Evolutionary conservation across 2,113 vertebrate genomes (phyloP), one percentile per base, ranked within the genome.

Genomic region (Siniperca chuatsi): DNA sequence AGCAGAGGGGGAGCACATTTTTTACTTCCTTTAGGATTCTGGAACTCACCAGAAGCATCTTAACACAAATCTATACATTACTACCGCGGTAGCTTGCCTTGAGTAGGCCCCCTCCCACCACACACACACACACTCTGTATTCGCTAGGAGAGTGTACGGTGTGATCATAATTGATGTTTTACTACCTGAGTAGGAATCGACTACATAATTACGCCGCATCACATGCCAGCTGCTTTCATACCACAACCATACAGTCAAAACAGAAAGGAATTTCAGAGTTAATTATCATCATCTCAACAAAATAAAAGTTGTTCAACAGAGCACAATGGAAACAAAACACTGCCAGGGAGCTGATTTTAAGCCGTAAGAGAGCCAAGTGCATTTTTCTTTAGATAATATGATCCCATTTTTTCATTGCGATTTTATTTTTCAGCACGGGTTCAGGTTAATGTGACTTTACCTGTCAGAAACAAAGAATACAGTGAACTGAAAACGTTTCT

Each of bases 121-220:
- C 50, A 54, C 50, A 7, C 50, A 21, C 18, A 29, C 44, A 18
- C 42, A 15, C 6, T 20, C 60, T 23, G 42, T 23, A 78, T 54
- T 29, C 35, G 25, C 37, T 6, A 66, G 13, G 57, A 70, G 70
- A 60, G 62, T 33, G 15, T 61, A 60, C 42, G 48, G 44, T 62
- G 44, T 61, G 66, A 87, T 81, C 52, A 1, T 75, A 81, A 75
- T 35, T 77, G 68, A 67, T 74, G 69, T 77, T 86, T 78, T 79
- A 35, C 75, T 48, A 71, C 68, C 48, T 71, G 64, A 66, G 46
- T 25, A 71, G 7, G 60, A 65, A 77, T 81, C 62, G 57, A 77
- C 50, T 23, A 62, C 64, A 21, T 40, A 44, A 80, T 70, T 44
- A 71, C 21, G 16, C 18, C 10, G 13, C 55, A 67, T 61, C 54